These are phyloP conservation scores for Arctopsyche grandis DNA, from an alignment of 1,140 invertebrate species.

Conservation along the genomic window DNA sequence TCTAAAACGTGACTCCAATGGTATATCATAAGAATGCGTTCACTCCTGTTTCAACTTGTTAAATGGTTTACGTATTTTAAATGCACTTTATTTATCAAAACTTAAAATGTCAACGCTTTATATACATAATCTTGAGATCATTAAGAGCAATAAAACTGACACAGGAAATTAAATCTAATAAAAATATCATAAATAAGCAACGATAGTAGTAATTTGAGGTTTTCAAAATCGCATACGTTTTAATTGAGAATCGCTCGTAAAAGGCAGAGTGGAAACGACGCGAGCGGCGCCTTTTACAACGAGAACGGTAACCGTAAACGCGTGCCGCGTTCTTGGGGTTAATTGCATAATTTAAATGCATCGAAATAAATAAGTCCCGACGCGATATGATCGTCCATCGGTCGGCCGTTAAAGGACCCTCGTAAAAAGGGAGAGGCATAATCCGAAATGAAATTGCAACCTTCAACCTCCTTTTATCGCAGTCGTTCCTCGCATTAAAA, in stretches of 20 bases:
- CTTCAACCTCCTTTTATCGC: slow-evolving; percentile 18
- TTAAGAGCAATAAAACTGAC: too few species aligned
- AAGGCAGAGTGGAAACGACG: background rate
- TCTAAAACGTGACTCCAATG: too few species aligned
- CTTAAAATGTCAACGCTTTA: too few species aligned
- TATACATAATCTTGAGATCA: too few species aligned
- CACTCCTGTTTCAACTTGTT: too few species aligned
- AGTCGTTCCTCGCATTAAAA: slow-evolving; percentile 7
- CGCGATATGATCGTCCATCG: slow-evolving; percentile 1
- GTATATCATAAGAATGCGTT: too few species aligned
- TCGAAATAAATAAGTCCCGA: slow-evolving; percentile 14
- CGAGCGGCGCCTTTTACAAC: too few species aligned
- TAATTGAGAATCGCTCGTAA: background rate
- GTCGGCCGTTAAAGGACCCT: slow-evolving; percentile 5
- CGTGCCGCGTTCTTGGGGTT: background rate
- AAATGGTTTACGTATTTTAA: too few species aligned
- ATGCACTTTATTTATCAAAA: too few species aligned
- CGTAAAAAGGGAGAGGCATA: slow-evolving; percentile 4
- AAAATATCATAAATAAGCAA: too few species aligned
- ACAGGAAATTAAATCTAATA: too few species aligned
- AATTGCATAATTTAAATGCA: slow-evolving; percentile 32
- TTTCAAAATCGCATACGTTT: background rate
- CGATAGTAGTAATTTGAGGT: background rate
- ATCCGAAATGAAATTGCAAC: slow-evolving; percentile 24
- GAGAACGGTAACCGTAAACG: too few species aligned